Percentiles rank a stretch among this genome's conserved stretches.
phyloP scores from a whole-genome alignment of 2,113 vertebrate species.

The Orycteropus afer region DNA sequence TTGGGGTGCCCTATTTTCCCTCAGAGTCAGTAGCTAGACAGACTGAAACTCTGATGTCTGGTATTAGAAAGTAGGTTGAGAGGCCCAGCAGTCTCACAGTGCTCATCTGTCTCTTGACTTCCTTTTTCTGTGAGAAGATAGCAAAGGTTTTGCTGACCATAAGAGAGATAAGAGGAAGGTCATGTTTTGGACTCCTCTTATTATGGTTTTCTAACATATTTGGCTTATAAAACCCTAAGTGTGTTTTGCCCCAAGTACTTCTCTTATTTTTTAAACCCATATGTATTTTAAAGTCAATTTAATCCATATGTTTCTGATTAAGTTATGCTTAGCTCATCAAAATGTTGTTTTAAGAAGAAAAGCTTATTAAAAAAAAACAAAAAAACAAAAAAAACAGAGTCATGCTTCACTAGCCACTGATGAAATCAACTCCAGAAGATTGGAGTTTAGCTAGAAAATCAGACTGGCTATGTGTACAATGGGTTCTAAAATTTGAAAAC shows the following conservation, averaged over 20 bases:
- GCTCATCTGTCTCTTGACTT: slow-evolving; percentile 63
- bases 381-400: slow-evolving; percentile 29
- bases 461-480: slow-evolving; percentile 17
- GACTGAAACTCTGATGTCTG: slow-evolving; percentile 26
- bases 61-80: background rate
- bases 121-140: slow-evolving; percentile 69
- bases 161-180: slow-evolving; percentile 63
- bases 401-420: slow-evolving; percentile 80
- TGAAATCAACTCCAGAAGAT: slow-evolving; percentile 81
- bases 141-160: slow-evolving; percentile 50
- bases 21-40: slow-evolving; percentile 35
- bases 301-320: slow-evolving; percentile 81
- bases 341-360: slow-evolving; percentile 83
- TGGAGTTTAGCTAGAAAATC: slow-evolving; percentile 70
- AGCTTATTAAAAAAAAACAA: slow-evolving; percentile 69
- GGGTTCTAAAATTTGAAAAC: slow-evolving; percentile 51
- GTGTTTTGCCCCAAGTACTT: slow-evolving; percentile 72
- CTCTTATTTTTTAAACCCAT: slow-evolving; percentile 75
- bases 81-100: background rate
- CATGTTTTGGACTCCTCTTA: slow-evolving; percentile 66
- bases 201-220: slow-evolving; percentile 63
- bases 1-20: background rate
- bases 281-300: slow-evolving; percentile 81
- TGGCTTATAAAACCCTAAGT: slow-evolving; percentile 65
- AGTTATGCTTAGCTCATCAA: slow-evolving; percentile 83